phyloP scores from a whole-genome alignment of 2,113 vertebrate genomes.

The Stigmatopora nigra region DNA sequence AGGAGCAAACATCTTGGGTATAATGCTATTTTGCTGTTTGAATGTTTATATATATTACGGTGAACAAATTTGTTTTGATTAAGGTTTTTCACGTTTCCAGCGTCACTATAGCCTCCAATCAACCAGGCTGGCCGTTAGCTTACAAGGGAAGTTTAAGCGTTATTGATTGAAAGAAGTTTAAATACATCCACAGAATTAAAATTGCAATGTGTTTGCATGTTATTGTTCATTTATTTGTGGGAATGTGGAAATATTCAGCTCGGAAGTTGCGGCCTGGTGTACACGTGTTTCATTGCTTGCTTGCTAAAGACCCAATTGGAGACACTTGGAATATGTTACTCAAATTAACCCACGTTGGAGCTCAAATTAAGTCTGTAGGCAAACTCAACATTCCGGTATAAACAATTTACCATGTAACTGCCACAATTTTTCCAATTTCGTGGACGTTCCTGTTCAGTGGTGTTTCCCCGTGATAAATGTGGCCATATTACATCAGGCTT shows the following conservation, averaged over 20 bases:
- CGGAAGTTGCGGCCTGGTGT: not conserved
- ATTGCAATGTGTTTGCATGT: not conserved
- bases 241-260: not conserved
- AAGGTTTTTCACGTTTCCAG: too few relatives aligned
- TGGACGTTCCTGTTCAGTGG: slow-evolving; percentile 40
- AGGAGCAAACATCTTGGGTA: not conserved
- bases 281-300: not conserved
- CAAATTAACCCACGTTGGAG: not conserved
- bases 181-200: not conserved
- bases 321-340: not conserved
- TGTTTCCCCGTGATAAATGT: slow-evolving; percentile 23
- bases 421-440: not conserved
- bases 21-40: too few relatives aligned
- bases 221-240: not conserved
- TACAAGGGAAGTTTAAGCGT: too few relatives aligned
- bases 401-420: not conserved
- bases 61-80: too few relatives aligned
- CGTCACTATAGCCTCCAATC: too few relatives aligned
- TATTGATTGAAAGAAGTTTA: too few relatives aligned
- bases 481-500: slow-evolving; percentile 59
- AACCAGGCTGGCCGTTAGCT: too few relatives aligned
- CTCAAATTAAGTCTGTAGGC: not conserved
- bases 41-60: too few relatives aligned
- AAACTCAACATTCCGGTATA: not conserved
- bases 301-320: not conserved